These are phyloP conservation scores for Misgurnus anguillicaudatus DNA, from an alignment of 2,113 vertebrate species.

Conservation along the genomic window DNA sequence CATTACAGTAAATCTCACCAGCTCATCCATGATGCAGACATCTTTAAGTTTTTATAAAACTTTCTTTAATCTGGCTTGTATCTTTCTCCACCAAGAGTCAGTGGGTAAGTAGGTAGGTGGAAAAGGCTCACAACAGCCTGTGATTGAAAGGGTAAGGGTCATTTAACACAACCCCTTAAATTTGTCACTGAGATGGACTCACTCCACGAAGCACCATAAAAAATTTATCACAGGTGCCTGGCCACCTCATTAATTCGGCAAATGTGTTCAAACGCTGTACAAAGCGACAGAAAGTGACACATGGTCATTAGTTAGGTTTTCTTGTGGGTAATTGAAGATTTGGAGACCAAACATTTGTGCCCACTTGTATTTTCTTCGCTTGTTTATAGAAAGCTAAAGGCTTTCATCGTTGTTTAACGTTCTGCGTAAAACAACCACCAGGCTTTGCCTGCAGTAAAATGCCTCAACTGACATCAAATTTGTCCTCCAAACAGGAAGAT, in stretches of 20 bases:
- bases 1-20: not conserved
- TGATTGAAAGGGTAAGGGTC: slow-evolving; percentile 26
- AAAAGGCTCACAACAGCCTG: slow-evolving; percentile 18
- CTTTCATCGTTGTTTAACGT: not conserved
- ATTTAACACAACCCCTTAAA: slow-evolving; percentile 9
- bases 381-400: not conserved
- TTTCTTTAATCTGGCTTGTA: not conserved
- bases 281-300: slow-evolving; percentile 26
- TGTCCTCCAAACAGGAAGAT: not conserved
- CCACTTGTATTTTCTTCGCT: not conserved
- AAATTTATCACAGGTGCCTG: slow-evolving; percentile 42
- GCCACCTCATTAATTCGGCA: slow-evolving; percentile 46
- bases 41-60: not conserved
- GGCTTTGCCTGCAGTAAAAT: slow-evolving; percentile 1
- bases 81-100: not conserved
- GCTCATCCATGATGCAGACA: not conserved
- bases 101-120: slow-evolving; percentile 27
- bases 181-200: slow-evolving; percentile 41
- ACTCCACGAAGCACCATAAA: slow-evolving; percentile 21
- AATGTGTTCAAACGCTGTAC: slow-evolving; percentile 22
- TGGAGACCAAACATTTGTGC: not conserved
- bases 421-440: slow-evolving; percentile 1
- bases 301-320: slow-evolving; percentile 46
- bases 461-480: not conserved
- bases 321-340: slow-evolving; percentile 48